Conservation (phyloP, 2,113 vertebrate species). For the Typhlomys cinereus region DNA sequence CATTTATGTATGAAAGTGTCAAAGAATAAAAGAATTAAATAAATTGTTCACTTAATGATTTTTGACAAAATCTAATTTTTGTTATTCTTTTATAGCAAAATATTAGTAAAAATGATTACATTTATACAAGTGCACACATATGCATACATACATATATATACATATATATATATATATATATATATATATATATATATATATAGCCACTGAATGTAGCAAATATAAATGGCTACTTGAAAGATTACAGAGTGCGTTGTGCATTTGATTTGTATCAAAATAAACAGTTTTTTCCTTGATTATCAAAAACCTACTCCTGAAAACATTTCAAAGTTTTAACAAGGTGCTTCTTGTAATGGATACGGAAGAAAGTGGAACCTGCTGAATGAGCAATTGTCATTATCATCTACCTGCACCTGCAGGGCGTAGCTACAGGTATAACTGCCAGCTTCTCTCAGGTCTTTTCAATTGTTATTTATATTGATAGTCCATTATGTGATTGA, state of each 20-base stretch:
- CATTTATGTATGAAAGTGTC: too few species aligned
- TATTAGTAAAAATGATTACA: conserved; percentile 15
- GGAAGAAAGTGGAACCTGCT: background rate
- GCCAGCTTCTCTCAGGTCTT: background rate
- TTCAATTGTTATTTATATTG: background rate
- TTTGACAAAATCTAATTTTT: conserved; percentile 39
- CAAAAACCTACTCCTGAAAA: background rate
- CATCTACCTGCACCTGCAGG: background rate
- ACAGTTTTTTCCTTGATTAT: background rate
- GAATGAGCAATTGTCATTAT: background rate
- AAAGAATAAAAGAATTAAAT: too few species aligned
- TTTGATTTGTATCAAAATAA: background rate
- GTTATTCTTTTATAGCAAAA: conserved; percentile 80
- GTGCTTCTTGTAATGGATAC: background rate
- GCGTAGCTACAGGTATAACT: accelerated
- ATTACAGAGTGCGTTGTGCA: background rate
- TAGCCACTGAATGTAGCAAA: background rate
- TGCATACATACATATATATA: too few species aligned
- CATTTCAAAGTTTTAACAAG: background rate
- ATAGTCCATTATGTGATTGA: background rate
- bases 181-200: too few species aligned
- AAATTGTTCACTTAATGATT: too few species aligned
- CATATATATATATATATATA: too few species aligned
- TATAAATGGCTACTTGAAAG: background rate
- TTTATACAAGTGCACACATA: background rate